Percentiles rank a stretch among this genome's conserved stretches.
phyloP scores from a whole-genome alignment of 2,797 vertebrate species.

The Lycodopsis pacificus region DNA sequence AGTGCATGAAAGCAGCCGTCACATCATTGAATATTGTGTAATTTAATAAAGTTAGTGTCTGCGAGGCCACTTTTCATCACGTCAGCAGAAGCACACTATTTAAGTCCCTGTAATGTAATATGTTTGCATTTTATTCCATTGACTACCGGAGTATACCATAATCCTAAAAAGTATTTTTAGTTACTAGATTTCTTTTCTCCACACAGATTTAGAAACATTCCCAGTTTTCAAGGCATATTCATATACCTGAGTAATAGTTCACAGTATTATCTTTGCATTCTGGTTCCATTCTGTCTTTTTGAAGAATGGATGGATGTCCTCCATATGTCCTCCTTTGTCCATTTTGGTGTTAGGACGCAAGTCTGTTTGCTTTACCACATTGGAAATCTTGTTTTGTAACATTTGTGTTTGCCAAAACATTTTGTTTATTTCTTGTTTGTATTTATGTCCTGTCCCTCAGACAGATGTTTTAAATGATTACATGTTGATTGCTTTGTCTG shows the following conservation, averaged over 20 bases:
- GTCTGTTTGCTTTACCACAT: conserved; percentile 19
- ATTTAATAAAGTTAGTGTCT: conserved; percentile 19
- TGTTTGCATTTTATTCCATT: conserved; percentile 19
- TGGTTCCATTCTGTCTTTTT: conserved; percentile 21
- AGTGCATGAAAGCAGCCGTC: conserved; percentile 40
- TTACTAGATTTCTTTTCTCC: neutral
- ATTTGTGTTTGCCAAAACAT: conserved; percentile 43
- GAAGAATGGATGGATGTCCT: neutral
- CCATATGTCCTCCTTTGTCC: neutral
- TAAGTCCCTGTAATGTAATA: conserved; percentile 9
- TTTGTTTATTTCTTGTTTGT: conserved; percentile 23
- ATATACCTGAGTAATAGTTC: neutral
- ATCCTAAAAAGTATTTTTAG: conserved; percentile 22
- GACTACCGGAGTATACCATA: neutral
- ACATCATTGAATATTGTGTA: conserved; percentile 2
- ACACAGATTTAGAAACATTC: conserved; percentile 14
- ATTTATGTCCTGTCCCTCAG: conserved; percentile 30
- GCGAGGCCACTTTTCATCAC: conserved; percentile 9
- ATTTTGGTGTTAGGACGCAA: conserved; percentile 24
- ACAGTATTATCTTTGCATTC: conserved; percentile 17
- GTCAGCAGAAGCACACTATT: conserved; percentile 37
- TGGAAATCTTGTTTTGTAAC: conserved; percentile 47
- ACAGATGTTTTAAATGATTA: conserved; percentile 38
- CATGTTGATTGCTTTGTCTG: conserved; percentile 14
- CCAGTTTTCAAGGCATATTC: neutral